Percentiles rank a stretch among this genome's conserved stretches.
Conservation (phyloP, 2,888 invertebrate species). For the Folsomia manolachei region DNA sequence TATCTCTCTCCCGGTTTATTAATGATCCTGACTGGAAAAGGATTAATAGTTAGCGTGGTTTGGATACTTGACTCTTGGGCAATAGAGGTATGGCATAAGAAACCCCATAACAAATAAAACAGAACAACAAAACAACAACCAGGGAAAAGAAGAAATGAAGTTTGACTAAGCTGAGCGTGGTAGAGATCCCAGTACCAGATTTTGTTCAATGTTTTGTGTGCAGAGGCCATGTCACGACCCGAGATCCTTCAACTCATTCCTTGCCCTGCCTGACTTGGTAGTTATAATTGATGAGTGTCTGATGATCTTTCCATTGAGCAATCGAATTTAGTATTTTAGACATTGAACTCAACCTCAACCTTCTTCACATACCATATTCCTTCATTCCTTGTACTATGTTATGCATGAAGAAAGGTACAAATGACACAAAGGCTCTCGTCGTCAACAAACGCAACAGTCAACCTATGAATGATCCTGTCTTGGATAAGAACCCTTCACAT, state of each 20-base stretch:
- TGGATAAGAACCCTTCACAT: slow-evolving; percentile 38
- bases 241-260: slow-evolving; percentile 7
- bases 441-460: background rate
- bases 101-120: background rate
- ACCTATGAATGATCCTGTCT: slow-evolving; percentile 23
- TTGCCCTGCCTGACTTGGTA: slow-evolving; percentile 15
- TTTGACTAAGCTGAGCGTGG: slow-evolving; percentile 10
- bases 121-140: background rate
- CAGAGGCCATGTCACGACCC: slow-evolving; percentile 44
- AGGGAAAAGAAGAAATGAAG: background rate
- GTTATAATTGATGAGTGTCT: too few species aligned
- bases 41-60: slow-evolving; percentile 41
- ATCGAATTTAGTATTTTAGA: background rate
- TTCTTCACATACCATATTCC: slow-evolving; percentile 2
- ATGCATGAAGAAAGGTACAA: slow-evolving; percentile 14
- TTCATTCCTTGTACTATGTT: too few species aligned
- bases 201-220: background rate
- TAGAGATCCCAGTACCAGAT: slow-evolving; percentile 15
- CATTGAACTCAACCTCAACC: background rate
- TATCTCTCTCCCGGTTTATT: slow-evolving; percentile 45
- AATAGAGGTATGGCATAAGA: background rate
- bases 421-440: background rate
- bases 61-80: background rate
- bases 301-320: slow-evolving; percentile 8
- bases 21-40: slow-evolving; percentile 47